Conservation (phyloP, 2,113 vertebrate species). For the Pavo muticus region DNA sequence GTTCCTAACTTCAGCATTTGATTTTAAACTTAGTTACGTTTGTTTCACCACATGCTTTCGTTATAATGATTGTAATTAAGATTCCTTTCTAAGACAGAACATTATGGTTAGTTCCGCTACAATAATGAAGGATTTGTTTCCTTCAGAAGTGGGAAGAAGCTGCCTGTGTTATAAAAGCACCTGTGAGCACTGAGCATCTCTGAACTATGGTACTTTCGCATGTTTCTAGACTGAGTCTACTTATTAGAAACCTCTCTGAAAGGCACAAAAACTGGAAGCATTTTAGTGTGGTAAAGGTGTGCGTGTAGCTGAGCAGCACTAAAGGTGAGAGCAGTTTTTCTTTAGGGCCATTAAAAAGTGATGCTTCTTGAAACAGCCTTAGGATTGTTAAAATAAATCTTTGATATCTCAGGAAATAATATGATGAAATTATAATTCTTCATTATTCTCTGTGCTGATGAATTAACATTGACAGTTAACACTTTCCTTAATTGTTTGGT, state of each 20-base stretch:
- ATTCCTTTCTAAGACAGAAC: neutral
- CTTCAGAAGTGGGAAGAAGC: neutral
- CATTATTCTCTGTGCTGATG: neutral
- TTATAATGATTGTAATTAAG: neutral
- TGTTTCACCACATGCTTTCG: neutral
- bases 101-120: neutral
- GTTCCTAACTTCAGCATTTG: conserved; percentile 2
- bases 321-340: neutral
- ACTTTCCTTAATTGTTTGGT: neutral
- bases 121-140: neutral
- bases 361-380: neutral
- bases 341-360: neutral
- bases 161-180: neutral
- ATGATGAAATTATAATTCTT: neutral
- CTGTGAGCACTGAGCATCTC: neutral
- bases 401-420: neutral
- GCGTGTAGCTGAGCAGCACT: neutral
- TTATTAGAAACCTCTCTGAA: neutral
- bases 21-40: neutral
- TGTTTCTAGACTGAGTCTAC: neutral
- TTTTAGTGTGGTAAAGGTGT: neutral
- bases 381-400: neutral
- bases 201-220: neutral
- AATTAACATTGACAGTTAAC: neutral
- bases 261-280: neutral